These are phyloP conservation scores for Ctenochaetus hawaiiensis DNA, from an alignment of 2,797 vertebrate genomes.

Conservation along the genomic window DNA sequence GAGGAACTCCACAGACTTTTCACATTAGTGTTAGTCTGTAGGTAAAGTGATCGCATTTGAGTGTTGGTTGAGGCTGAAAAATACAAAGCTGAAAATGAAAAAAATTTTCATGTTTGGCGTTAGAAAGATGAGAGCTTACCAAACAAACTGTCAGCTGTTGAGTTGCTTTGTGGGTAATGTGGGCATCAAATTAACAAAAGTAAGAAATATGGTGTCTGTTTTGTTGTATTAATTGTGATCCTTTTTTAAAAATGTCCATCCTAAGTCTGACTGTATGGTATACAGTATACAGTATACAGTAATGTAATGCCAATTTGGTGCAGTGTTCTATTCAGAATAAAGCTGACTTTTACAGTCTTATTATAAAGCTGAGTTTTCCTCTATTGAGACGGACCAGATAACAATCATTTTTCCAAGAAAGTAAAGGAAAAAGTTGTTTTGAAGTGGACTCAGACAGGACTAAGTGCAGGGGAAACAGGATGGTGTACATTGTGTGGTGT, in stretches of 20 bases:
- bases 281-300: no score
- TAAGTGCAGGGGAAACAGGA: slow-evolving; percentile 6
- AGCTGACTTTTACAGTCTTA: background rate
- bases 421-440: background rate
- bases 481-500: background rate
- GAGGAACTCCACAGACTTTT: no score
- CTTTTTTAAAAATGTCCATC: background rate
- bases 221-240: background rate
- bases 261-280: background rate
- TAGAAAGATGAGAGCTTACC: background rate
- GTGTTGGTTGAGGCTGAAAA: no score
- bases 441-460: slow-evolving; percentile 2
- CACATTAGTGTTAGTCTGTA: no score
- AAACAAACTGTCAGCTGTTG: background rate
- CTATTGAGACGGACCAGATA: background rate
- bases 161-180: background rate
- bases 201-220: no score
- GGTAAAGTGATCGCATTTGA: no score
- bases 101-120: background rate
- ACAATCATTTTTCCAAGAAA: background rate
- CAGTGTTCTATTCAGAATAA: background rate
- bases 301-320: background rate
- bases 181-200: background rate
- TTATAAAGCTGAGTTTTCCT: background rate
- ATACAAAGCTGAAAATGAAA: no score